Evolutionary conservation across 2,113 vertebrate species (phyloP).

Genomic region (Halcyon senegalensis): DNA sequence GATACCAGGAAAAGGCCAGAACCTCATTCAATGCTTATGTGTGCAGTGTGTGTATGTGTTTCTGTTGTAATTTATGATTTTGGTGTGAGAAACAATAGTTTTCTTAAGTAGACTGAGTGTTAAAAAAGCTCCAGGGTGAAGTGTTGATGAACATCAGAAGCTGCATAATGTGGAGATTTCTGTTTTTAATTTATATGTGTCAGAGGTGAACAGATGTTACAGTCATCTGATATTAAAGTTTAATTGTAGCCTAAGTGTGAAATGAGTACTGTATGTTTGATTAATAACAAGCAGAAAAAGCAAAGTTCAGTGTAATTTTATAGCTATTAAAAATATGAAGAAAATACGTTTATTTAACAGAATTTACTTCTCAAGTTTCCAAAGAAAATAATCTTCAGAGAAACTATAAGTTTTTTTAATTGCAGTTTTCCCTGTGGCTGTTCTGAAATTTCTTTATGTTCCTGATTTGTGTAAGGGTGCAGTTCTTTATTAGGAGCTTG

Average conservation of each 20-base stretch:
- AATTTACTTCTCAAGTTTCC: background rate
- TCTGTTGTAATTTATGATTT: slow-evolving; percentile 11
- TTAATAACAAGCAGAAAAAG: background rate
- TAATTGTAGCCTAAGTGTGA: background rate
- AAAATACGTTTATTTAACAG: background rate
- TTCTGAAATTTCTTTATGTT: background rate
- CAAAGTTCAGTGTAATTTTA: background rate
- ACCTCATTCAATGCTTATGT: background rate
- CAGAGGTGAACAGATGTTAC: background rate
- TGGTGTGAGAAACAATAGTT: slow-evolving; percentile 7
- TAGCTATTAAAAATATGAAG: background rate
- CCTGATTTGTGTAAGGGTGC: background rate
- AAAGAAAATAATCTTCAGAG: background rate
- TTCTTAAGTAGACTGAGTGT: background rate
- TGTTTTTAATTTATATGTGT: background rate
- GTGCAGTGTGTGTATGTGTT: background rate
- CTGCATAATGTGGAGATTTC: background rate
- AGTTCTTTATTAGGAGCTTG: background rate
- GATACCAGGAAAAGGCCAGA: background rate
- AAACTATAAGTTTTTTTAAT: background rate
- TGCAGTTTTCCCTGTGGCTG: background rate
- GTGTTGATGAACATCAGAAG: background rate
- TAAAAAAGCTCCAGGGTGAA: background rate
- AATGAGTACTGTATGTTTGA: background rate
- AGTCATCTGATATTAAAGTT: background rate